Base-by-base conservation (phyloP, 2,888 invertebrate genomes). In the Yponomeuta plumbellus region DNA sequence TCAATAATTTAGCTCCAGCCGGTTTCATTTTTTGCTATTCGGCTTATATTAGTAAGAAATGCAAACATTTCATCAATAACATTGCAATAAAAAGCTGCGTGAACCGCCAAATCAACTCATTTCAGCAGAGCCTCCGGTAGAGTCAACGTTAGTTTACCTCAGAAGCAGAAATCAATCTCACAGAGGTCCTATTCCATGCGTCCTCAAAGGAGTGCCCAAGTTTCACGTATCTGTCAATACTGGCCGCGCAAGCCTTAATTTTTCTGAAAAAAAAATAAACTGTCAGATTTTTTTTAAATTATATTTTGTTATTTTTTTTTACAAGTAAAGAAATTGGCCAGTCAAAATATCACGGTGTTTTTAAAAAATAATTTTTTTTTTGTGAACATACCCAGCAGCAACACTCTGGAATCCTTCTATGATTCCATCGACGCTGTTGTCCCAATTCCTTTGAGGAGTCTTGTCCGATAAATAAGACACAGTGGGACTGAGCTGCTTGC, bases 141-240 rank as follows among this genome's bases (percentile, higher is more conserved):
- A 52, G 3, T 52, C 44, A 52, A 52, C 17, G 17, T 10, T 34
- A 6, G 34, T 6, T 66, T 88, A 95, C 96, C 90, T 97, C 96
- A 11, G 98, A 96, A 34, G 97, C 96, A 68, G 94, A 93, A 0
- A 95, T 94, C 21, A 98, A 86, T 79, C 96, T 95, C 59, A 98
- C 95, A 0, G 97, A 96, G 8, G 95, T 93, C 72, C 93, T 92
- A 81, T 98, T 98, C 94, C 97, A 97, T 0, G 98, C 97, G 71
- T 96, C 95, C 82, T 97, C 96, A 6, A 92, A 90, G 0, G 92
- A 81, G 23, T 92, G 73, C 0, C 97, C 97, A 61, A 87, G 89
- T 64, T 85, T 90, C 6, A 92, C 91, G 69, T 94, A 92, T n/a
- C 92, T 89, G 66, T 95, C 93, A 72, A 97, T 90, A 70, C 94